phyloP scores from a whole-genome alignment of 2,888 invertebrate species.

The Heliconius ethilla region DNA sequence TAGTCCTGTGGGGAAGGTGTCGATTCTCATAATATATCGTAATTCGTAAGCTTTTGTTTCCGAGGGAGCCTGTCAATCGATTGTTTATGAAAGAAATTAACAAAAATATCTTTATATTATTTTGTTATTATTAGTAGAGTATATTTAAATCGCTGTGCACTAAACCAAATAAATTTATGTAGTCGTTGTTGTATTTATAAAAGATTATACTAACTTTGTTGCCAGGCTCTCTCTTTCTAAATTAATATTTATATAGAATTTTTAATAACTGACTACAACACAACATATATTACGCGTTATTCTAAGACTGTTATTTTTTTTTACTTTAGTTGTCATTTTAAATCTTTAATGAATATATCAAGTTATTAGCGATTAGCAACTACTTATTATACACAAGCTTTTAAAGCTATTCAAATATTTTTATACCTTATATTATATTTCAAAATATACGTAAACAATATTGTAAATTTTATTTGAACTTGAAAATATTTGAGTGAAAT shows the following conservation, averaged over 20 bases:
- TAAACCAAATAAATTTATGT: constrained; percentile 72
- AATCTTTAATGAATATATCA: constrained; percentile 29
- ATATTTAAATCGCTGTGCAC: constrained; percentile 69
- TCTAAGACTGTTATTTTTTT: constrained; percentile 46
- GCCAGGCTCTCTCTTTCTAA: constrained; percentile 65
- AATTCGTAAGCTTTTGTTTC: constrained; percentile 71
- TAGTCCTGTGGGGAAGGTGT: constrained; percentile 76
- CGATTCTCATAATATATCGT: constrained; percentile 73
- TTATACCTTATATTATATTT: constrained; percentile 24
- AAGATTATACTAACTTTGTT: constrained; percentile 49
- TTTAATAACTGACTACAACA: constrained; percentile 45
- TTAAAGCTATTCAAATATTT: constrained; percentile 19
- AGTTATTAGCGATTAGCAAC: constrained; percentile 13
- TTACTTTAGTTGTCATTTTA: constrained; percentile 35
- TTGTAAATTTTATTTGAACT: constrained; percentile 13
- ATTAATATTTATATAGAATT: constrained; percentile 44
- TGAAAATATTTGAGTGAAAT: background rate
- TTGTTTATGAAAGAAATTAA: constrained; percentile 48
- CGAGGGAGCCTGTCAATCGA: constrained; percentile 64
- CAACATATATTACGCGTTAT: constrained; percentile 47
- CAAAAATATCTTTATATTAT: constrained; percentile 46
- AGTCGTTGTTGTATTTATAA: constrained; percentile 42
- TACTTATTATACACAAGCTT: constrained; percentile 22
- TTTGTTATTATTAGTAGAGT: constrained; percentile 54
- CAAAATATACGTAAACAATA: constrained; percentile 16